A percentile compares a stretch with the other conserved stretches of the same genome.
phyloP scores from a whole-genome alignment of 2,113 vertebrate species.

The Daboia siamensis region DNA sequence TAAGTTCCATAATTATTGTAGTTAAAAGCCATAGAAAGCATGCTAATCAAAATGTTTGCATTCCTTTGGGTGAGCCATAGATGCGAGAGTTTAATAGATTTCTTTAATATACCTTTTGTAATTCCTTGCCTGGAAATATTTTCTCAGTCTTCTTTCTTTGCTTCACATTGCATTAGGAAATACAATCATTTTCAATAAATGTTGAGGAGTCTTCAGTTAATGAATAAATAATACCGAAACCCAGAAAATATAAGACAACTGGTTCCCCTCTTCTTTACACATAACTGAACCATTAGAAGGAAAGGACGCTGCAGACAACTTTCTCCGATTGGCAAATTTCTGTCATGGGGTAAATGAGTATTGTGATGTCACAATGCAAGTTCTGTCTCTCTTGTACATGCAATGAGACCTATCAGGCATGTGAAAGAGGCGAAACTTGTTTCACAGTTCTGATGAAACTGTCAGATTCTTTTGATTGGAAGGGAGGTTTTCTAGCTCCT shows the following conservation, averaged over 20 bases:
- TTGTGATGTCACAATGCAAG: not conserved
- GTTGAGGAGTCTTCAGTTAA: not conserved
- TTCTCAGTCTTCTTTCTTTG: not conserved
- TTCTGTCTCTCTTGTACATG: not conserved
- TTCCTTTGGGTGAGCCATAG: not conserved
- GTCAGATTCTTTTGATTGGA: not conserved
- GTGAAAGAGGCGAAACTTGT: not conserved
- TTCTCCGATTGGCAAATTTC: not conserved
- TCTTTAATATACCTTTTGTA: not conserved
- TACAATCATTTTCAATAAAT: not conserved
- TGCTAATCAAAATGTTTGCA: not conserved
- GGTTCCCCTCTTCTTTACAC: not conserved
- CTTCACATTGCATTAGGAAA: not conserved
- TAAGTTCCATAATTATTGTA: constrained; percentile 31
- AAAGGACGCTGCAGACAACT: not conserved
- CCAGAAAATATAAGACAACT: not conserved
- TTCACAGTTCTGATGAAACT: not conserved
- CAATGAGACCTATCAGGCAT: not conserved
- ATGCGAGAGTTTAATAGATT: not conserved
- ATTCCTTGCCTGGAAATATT: not conserved
- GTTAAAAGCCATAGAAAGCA: not conserved
- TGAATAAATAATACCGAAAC: not conserved
- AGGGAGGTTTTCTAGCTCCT: not conserved
- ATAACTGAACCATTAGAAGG: not conserved
- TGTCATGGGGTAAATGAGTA: not conserved